Evolutionary conservation across 1,140 invertebrate species (phyloP).

Genomic region (Macrocentrus cingulum): DNA sequence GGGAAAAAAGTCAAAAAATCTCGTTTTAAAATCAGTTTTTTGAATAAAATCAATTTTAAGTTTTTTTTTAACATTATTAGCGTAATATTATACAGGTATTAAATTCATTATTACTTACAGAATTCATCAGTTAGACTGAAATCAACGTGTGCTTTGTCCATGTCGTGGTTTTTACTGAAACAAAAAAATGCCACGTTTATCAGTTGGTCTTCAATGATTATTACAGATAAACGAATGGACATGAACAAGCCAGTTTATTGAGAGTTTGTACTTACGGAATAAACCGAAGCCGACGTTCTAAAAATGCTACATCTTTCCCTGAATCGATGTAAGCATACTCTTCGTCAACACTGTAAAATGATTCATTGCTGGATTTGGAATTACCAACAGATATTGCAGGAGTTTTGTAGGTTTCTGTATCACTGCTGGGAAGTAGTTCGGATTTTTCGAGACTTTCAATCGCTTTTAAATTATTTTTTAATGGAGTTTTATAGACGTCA

Average conservation of each 20-base stretch:
- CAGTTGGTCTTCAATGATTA: not conserved
- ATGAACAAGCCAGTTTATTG: not conserved
- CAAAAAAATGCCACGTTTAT: not conserved
- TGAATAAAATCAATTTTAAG: too few species aligned
- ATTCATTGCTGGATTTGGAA: constrained; percentile 28
- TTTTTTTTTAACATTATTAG: too few species aligned
- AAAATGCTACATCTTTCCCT: constrained; percentile 69
- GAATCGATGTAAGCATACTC: constrained; percentile 75
- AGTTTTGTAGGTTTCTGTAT: constrained; percentile 5
- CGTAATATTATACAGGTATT: too few species aligned
- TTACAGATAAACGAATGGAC: not conserved
- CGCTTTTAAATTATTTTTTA: not conserved
- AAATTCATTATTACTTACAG: constrained; percentile 12
- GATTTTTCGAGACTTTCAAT: not conserved
- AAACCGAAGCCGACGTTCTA: constrained; percentile 68
- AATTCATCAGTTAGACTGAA: constrained; percentile 18
- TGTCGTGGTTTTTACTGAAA: constrained; percentile 16
- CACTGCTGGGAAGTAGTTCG: not conserved
- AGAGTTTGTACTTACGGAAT: constrained; percentile 53
- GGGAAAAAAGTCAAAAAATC: too few species aligned
- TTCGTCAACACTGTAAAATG: constrained; percentile 64
- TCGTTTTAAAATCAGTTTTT: too few species aligned
- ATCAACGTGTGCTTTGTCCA: constrained; percentile 19
- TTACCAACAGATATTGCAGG: constrained; percentile 3
- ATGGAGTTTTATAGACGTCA: not conserved